Base-by-base conservation (phyloP, 1,140 invertebrate species). In the Calosoma granatense region DNA sequence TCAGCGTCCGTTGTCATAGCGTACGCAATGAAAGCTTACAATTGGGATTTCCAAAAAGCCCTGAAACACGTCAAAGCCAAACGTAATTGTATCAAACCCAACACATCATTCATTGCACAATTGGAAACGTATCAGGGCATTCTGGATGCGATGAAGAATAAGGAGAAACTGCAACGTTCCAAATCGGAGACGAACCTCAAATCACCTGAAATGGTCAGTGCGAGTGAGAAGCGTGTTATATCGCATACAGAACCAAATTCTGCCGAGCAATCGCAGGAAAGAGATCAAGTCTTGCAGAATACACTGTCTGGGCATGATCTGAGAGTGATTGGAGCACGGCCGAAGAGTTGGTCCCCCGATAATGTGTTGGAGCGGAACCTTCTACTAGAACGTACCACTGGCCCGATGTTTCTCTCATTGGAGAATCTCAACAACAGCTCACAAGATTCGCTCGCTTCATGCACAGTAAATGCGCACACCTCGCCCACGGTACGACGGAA, bases 1-100 rank as follows among this genome's bases (percentile, higher is more conserved):
- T 98, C 95, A 2, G 95, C 96, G 1, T 97, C 94, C 0, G 96
- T 98, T 12, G 96, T 98, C 4, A 95, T 98, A 62, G 94, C 95
- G 0, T 98, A 96, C 72, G 88, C 91, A 2, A 98, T 98, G 95
- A 98, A 98, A 73, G 93, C 94, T 6, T 92, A 93, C 70, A 90
- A 92, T 67, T 95, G 91, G 92, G 85, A 91, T 64, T 87, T 97
- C 62, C 82, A 89, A 20, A 83, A 90, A 64, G 94, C 95, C 0
- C 78, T 93, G 61, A 82, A 89, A 55, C 89, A 91, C 74, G 94
- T 98, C 0, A 94, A 94, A 71, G 79, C 86, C 36, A 92, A 90
- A 68, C 78, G 96, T 17, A 90, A 78, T 63, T 97, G 93, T 71
- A 94, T 98, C 52, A 95, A 96, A 69, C 96, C 96, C 0, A 99